Evolutionary conservation across 2,113 vertebrate species (phyloP), one percentile per base, ranked within the genome.

Genomic region (Rallus limicola): DNA sequence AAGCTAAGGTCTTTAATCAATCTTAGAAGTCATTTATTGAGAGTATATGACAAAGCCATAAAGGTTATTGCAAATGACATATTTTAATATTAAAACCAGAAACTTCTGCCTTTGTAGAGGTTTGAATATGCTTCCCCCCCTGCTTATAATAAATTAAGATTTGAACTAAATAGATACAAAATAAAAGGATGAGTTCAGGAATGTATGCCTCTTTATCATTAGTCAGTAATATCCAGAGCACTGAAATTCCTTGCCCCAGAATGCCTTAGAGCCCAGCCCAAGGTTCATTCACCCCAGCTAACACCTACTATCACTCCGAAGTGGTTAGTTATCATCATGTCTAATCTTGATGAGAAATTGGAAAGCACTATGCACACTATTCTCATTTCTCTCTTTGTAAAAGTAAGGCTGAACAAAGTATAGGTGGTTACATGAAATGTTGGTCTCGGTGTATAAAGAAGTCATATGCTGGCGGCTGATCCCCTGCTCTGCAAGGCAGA

Each of bases 1-100:
- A 94, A 95, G 83, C 58, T 94, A 93, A 92, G 83, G 91, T 91
- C 95, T 96, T 96, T 92, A 96, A 96, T 96, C 96, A 97, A 96
- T 96, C 96, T 95, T 86, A 93, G 84, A 95, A 95, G 92, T 84
- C 83, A 92, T 96, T 96, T 97, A 91, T 96, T 96, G 95, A 94
- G 81, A 94, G 44, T 89, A 90, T 91, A 95, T 94, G 93, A 95
- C 96, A 97, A 95, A 96, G 83, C 83, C 53, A 71, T 93, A 97
- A 93, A 96, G 86, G 83, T 89, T 95, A 94, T 96, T 96, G 96
- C 92, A 97, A 96, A 96, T 93, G 65, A 96, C 77, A 72, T 94
- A 84, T 95, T 91, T 95, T 88, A 96, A 94, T 95, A 95, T 96
- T 96, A 94, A 95, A 97, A 90, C 65, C 58, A 91, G 92, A 93